Percentiles rank a stretch among this genome's conserved stretches.
Evolutionary conservation across 2,888 invertebrate species (phyloP).

Genomic region (Catocala sponsa): DNA sequence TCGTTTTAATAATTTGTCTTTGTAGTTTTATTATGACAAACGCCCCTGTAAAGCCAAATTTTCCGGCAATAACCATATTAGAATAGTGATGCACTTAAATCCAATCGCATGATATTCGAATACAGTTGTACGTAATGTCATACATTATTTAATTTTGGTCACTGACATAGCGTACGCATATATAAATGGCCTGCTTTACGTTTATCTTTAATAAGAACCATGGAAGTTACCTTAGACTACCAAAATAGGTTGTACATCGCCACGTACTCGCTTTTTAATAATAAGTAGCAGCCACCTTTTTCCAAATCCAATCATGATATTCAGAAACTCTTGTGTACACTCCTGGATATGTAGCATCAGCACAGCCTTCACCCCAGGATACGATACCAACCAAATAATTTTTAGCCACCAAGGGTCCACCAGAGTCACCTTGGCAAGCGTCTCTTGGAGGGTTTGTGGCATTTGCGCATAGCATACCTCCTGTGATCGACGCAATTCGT

Average conservation of each 20-base stretch:
- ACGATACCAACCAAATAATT: slow-evolving; percentile 84
- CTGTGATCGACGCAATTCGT: slow-evolving; percentile 63
- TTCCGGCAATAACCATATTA: no score
- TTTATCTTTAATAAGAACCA: no score
- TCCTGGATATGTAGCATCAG: slow-evolving; percentile 83
- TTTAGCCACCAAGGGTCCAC: slow-evolving; percentile 86
- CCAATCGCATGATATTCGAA: no score
- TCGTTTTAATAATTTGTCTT: neutral
- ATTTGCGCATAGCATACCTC: slow-evolving; percentile 81
- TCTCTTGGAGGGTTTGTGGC: slow-evolving; percentile 70
- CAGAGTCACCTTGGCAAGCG: slow-evolving; percentile 88
- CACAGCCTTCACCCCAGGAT: slow-evolving; percentile 89
- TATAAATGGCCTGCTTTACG: no score
- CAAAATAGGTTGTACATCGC: no score
- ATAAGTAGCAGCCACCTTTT: slow-evolving; percentile 3
- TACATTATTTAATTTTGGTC: no score
- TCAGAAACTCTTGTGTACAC: slow-evolving; percentile 86
- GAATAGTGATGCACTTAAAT: no score
- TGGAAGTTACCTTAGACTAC: no score
- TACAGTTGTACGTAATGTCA: no score
- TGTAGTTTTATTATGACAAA: no score
- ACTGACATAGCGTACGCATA: no score
- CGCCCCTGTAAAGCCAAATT: no score
- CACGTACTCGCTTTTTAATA: neutral
- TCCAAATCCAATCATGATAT: slow-evolving; percentile 71